Evolutionary conservation across 92 coral and sea anemone genomes (phyloP).

Genomic region (Epizoanthus illoricatus): DNA sequence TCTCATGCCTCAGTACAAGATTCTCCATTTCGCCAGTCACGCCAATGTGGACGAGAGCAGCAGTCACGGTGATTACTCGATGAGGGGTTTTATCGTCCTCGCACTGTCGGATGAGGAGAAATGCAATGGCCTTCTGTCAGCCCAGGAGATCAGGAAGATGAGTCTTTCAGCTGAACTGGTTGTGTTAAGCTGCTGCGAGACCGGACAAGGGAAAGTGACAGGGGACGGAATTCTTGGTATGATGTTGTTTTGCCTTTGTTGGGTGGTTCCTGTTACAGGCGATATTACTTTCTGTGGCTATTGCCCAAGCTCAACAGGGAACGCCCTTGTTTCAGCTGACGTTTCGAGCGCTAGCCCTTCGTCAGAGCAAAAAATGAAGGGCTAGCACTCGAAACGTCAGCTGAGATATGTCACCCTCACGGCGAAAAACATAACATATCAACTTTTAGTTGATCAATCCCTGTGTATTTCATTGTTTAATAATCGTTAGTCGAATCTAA

Average conservation of each 20-base stretch:
- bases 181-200: constrained; percentile 66
- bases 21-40: constrained; percentile 67
- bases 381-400: no score
- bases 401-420: no score
- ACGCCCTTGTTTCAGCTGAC: no score
- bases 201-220: constrained; percentile 66
- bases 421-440: no score
- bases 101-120: constrained; percentile 42
- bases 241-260: background rate
- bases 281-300: no score
- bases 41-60: constrained; percentile 50
- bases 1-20: constrained; percentile 45
- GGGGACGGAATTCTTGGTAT: constrained; percentile 69
- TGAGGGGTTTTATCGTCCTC: constrained; percentile 60
- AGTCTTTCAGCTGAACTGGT: constrained; percentile 62
- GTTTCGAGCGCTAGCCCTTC: no score
- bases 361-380: no score
- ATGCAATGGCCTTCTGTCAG: constrained; percentile 62
- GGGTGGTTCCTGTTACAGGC: no score
- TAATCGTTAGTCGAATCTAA: no score
- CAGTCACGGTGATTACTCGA: constrained; percentile 60
- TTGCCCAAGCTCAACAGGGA: no score
- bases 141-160: constrained; percentile 59
- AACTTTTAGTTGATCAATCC: no score
- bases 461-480: no score